Percentiles rank a stretch among this genome's conserved stretches.
Evolutionary conservation across 2,113 vertebrate genomes (phyloP).

Genomic region (Cebidichthys violaceus): DNA sequence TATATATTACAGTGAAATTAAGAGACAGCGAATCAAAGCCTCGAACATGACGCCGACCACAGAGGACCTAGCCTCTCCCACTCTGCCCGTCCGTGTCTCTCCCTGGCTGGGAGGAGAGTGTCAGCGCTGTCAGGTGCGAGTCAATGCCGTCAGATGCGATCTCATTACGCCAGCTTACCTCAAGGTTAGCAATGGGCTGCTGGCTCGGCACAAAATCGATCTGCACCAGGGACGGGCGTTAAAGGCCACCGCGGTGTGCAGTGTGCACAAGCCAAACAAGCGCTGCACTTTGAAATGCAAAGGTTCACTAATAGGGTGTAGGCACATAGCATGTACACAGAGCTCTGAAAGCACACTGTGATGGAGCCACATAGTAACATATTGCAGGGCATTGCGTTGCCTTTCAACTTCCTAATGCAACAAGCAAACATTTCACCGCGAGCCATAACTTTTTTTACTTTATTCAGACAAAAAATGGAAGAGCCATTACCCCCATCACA

Average conservation of each 20-base stretch:
- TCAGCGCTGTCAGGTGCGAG: constrained; percentile 78
- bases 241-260: constrained; percentile 61
- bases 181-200: constrained; percentile 80
- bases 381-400: neutral
- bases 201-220: constrained; percentile 80
- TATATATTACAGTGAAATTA: constrained; percentile 7
- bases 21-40: constrained; percentile 20
- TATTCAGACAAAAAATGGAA: constrained; percentile 5
- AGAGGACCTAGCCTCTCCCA: constrained; percentile 53
- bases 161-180: constrained; percentile 84
- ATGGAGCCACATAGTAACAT: constrained; percentile 10
- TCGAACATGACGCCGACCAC: constrained; percentile 25
- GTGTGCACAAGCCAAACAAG: constrained; percentile 51
- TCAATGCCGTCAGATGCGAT: constrained; percentile 81
- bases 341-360: constrained; percentile 10
- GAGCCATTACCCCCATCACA: neutral
- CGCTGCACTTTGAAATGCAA: constrained; percentile 63
- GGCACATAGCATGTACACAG: constrained; percentile 24
- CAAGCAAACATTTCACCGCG: constrained; percentile 4
- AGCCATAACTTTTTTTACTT: neutral
- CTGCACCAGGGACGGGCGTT: constrained; percentile 69
- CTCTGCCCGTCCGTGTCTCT: constrained; percentile 45
- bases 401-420: constrained; percentile 1
- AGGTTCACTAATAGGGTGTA: constrained; percentile 33
- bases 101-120: constrained; percentile 53